A percentile compares a stretch with the other conserved stretches of the same genome.
Evolutionary conservation across 2,797 vertebrate genomes (phyloP).

Genomic region (Galagoides demidoff): DNA sequence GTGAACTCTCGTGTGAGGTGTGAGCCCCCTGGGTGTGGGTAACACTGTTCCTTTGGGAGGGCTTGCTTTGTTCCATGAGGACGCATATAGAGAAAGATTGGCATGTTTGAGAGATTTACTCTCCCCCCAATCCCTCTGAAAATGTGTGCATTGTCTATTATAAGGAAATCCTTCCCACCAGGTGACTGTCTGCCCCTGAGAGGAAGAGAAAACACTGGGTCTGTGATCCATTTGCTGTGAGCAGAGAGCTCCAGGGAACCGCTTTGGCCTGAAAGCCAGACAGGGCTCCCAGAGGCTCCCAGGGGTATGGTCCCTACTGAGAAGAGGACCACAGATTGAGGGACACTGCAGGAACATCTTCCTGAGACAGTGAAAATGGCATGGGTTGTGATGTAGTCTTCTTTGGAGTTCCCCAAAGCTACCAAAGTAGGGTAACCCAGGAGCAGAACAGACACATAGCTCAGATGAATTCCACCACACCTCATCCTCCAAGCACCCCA

Average conservation of each 20-base stretch:
- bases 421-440: not conserved
- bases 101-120: not conserved
- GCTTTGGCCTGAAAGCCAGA: accelerated
- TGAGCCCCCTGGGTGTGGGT: no score
- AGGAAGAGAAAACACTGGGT: no score
- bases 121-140: not conserved
- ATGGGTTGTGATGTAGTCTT: not conserved
- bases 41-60: accelerated
- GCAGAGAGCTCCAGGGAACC: not conserved
- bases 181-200: not conserved
- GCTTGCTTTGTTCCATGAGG: accelerated
- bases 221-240: not conserved
- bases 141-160: not conserved
- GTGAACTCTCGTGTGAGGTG: not conserved
- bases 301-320: not conserved
- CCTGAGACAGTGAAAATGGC: not conserved
- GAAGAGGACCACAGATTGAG: not conserved
- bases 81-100: not conserved
- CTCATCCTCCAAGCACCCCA: not conserved
- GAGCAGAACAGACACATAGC: accelerated
- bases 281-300: not conserved
- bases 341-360: not conserved
- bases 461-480: no score
- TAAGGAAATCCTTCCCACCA: not conserved
- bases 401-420: not conserved